These are phyloP conservation scores for Lepidocyrtinus sp. DNA, from an alignment of 2,888 invertebrate species.

Conservation along the genomic window DNA sequence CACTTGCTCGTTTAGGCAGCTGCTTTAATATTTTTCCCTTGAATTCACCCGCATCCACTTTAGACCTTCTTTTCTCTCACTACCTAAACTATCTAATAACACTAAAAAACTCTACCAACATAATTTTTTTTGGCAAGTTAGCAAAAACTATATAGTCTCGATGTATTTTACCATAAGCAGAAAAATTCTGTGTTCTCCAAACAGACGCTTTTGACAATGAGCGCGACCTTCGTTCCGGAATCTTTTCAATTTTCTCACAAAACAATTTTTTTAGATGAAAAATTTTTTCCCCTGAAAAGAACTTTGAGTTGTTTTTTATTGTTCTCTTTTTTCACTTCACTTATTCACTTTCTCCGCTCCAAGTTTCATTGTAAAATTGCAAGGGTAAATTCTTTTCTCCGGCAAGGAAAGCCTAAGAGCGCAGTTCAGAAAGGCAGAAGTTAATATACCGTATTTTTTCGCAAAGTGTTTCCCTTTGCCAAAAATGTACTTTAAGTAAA, in stretches of 20 bases:
- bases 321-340: neutral
- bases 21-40: neutral
- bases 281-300: neutral
- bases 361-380: neutral
- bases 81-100: constrained; percentile 8
- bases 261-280: neutral
- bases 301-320: neutral
- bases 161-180: neutral
- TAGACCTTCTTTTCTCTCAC: neutral
- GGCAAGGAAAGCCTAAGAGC: neutral
- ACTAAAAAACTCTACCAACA: neutral
- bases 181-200: constrained; percentile 9
- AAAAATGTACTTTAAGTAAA: neutral
- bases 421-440: neutral
- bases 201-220: constrained; percentile 3
- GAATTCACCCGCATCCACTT: neutral
- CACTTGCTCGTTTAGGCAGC: neutral
- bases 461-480: neutral
- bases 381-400: neutral
- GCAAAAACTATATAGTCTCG: neutral
- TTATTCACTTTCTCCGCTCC: constrained; percentile 1
- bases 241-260: neutral
- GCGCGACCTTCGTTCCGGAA: neutral
- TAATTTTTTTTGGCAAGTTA: neutral
- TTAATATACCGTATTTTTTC: neutral